Evolutionary conservation across 2,797 vertebrate species (phyloP).

Genomic region (Catamblyrhynchus diadema): DNA sequence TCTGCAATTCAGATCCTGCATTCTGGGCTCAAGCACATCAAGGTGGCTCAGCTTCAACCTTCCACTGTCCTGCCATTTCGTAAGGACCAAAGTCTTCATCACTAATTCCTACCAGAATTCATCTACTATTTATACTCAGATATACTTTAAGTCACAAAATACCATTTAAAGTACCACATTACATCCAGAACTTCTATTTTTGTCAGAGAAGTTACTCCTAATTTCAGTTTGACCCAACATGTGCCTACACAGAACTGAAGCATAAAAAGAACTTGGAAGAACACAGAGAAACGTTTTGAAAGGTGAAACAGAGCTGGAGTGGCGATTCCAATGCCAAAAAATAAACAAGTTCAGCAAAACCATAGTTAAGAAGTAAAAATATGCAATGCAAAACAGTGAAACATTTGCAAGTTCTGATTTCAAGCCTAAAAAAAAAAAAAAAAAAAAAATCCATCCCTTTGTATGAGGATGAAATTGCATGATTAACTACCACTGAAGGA

Average conservation of each 20-base stretch:
- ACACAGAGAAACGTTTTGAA: accelerated
- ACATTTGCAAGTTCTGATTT: background rate
- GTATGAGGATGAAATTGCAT: background rate
- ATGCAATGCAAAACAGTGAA: background rate
- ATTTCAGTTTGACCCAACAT: background rate
- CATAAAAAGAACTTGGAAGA: background rate
- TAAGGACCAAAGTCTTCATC: background rate
- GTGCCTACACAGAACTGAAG: background rate
- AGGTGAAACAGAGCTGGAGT: background rate
- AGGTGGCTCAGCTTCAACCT: background rate
- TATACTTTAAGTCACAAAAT: background rate
- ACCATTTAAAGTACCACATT: background rate
- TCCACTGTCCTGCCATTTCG: background rate
- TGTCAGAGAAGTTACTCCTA: background rate
- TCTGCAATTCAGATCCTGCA: background rate
- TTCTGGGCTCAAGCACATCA: background rate
- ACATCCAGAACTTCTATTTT: background rate
- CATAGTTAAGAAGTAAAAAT: background rate
- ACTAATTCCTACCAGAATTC: background rate
- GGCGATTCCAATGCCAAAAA: background rate
- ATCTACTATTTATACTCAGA: background rate
- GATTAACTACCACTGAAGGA: background rate
- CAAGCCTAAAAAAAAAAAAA: background rate
- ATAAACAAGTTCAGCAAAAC: background rate
- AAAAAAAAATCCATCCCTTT: background rate